A percentile compares a stretch with the other conserved stretches of the same genome.
These are phyloP conservation scores for Lapara coniferarum DNA, from an alignment of 2,888 invertebrate genomes.

Conservation along the genomic window DNA sequence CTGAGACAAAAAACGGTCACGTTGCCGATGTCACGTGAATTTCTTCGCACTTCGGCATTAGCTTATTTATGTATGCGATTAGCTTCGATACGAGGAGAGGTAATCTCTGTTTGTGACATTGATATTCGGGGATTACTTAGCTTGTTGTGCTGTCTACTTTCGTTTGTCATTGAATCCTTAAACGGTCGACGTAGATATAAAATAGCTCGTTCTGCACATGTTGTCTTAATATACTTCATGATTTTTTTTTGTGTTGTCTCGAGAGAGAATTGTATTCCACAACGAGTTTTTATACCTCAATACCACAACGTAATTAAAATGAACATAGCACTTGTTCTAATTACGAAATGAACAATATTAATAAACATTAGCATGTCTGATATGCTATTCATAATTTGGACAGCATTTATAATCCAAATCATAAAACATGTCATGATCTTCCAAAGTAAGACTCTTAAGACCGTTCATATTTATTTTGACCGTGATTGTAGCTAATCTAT, in stretches of 20 bases:
- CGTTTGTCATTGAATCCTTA: too few relatives aligned
- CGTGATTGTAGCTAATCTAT: constrained; percentile 1
- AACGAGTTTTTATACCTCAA: too few relatives aligned
- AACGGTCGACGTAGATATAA: too few relatives aligned
- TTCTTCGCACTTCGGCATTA: constrained; percentile 14
- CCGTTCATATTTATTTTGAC: background rate
- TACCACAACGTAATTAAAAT: too few relatives aligned
- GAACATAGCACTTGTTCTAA: background rate
- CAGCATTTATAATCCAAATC: constrained; percentile 12
- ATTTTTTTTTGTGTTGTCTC: too few relatives aligned
- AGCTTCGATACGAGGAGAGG: background rate
- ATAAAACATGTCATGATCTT: constrained; percentile 3
- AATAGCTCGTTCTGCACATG: too few relatives aligned
- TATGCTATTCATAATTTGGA: constrained; percentile 9
- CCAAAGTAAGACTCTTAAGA: constrained; percentile 12
- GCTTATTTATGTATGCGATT: constrained; percentile 20
- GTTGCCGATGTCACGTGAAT: constrained; percentile 23
- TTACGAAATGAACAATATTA: background rate
- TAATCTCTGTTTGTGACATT: constrained; percentile 9
- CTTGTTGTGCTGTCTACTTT: too few relatives aligned
- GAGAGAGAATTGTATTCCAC: too few relatives aligned
- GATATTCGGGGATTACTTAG: background rate
- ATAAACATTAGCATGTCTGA: background rate
- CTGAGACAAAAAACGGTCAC: constrained; percentile 25
- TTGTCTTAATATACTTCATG: too few relatives aligned